Evolutionary conservation across 2,797 vertebrate species (phyloP).

Genomic region (Syngnathus acus): DNA sequence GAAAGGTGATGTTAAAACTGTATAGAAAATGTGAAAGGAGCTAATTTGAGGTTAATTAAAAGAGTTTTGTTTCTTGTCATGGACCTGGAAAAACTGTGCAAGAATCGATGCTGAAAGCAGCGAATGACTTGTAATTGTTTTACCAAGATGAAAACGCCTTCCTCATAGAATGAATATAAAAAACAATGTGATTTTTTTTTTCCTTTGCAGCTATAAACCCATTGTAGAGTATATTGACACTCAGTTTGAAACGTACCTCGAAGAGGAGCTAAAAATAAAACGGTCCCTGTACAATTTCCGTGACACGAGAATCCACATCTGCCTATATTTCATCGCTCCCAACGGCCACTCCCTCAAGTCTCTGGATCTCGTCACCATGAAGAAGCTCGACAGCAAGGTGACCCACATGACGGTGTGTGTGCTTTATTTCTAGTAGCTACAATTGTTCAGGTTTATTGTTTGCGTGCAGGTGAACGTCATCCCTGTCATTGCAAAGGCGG

Average conservation of each 20-base stretch:
- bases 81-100: not conserved
- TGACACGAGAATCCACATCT: slow-evolving; percentile 89
- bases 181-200: not conserved
- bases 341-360: slow-evolving; percentile 93
- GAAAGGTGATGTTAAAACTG: slow-evolving; percentile 67
- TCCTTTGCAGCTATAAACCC: slow-evolving; percentile 84
- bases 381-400: slow-evolving; percentile 97
- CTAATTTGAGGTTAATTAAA: not conserved
- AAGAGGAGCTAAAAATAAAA: slow-evolving; percentile 94
- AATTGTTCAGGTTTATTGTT: not conserved
- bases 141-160: not conserved
- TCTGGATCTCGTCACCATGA: slow-evolving; percentile 94
- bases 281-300: slow-evolving; percentile 86
- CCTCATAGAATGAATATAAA: not conserved
- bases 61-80: not conserved
- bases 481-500: slow-evolving; percentile 93
- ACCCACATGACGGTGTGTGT: not conserved
- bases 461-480: slow-evolving; percentile 87
- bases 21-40: not conserved
- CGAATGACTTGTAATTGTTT: not conserved
- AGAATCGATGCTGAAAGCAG: not conserved
- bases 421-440: not conserved
- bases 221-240: slow-evolving; percentile 92
- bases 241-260: slow-evolving; percentile 91
- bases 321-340: slow-evolving; percentile 94